Evolutionary conservation across 2,797 vertebrate species (phyloP), one percentile per base, ranked within the genome.

Genomic region (Cynodonichthys magdalenae): DNA sequence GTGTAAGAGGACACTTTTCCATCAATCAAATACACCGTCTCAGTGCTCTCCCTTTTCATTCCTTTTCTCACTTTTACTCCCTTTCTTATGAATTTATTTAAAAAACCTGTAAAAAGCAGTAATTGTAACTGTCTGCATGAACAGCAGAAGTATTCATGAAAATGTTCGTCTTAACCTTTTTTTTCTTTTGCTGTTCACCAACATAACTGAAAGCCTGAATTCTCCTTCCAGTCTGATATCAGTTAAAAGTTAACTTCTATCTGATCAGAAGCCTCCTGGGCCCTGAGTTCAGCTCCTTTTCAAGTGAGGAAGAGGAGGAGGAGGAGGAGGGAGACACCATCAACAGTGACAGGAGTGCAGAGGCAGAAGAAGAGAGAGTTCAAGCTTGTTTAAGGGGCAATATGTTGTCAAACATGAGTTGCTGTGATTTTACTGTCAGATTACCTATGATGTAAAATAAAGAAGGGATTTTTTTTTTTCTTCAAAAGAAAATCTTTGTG

Each of bases 331-430:
- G 27, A 65, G 63, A 52, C 20, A 55, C 11, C 66, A 63, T 59
- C 53, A 59, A 53, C 49, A 57, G 49, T 6, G 9, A 48, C 59
- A 74, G 65, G 57, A 56, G 55, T 34, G 45, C 55, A 68, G 39
- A 59, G 66, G 55, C 18, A 57, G 15, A 48, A 55, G 27, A 45
- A 69, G 58, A 66, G 68, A 67, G 67, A 73, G 59, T 79, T 71
- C 72, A 66, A 80, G 72, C 7, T 81, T 78, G 72, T 91, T 90
- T 86, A 79, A 74, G 66, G 68, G 68, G 69, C 57, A 90, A 92
- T 86, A 74, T 29, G 60, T 71, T 84, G 83, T 73, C 83, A 91
- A 88, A 92, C 71, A 53, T 81, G 86, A 87, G 11, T 71, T 64
- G 63, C 63, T 52, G 75, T 85, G 74, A 90, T 84, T 87, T 81